Conservation (phyloP, 2,888 invertebrate species). For the Pyrgus malvae region DNA sequence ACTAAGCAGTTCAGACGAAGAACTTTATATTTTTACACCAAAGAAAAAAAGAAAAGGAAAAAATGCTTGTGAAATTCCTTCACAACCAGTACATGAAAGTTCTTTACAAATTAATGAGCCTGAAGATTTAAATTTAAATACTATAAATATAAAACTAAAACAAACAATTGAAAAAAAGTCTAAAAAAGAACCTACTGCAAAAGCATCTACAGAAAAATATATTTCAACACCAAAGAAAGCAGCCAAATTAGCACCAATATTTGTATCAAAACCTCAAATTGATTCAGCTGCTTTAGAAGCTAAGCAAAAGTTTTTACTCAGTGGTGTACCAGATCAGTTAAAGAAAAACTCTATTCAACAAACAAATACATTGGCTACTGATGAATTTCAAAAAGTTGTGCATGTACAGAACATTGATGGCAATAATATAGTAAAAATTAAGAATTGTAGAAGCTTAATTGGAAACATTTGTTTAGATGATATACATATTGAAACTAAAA, state of each 20-base stretch:
- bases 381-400: constrained; percentile 82
- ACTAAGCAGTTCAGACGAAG: constrained; percentile 67
- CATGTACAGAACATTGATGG: constrained; percentile 19
- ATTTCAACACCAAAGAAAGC: constrained; percentile 32
- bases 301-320: constrained; percentile 85
- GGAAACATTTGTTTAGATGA: not conserved
- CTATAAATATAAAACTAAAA: constrained; percentile 1
- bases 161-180: not conserved
- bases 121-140: not conserved
- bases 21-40: constrained; percentile 67
- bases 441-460: too few species aligned
- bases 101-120: not conserved
- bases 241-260: constrained; percentile 87
- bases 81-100: constrained; percentile 8
- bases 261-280: constrained; percentile 81
- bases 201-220: not conserved
- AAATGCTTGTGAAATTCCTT: constrained; percentile 3
- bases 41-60: constrained; percentile 56
- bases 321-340: constrained; percentile 85
- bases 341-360: constrained; percentile 79
- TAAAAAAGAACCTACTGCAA: not conserved
- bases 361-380: constrained; percentile 58
- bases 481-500: not conserved
- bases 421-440: too few species aligned
- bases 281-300: constrained; percentile 84